Evolutionary conservation across 2,888 invertebrate species (phyloP), one percentile per base, ranked within the genome.

Genomic region (Philhelius pedissequus): DNA sequence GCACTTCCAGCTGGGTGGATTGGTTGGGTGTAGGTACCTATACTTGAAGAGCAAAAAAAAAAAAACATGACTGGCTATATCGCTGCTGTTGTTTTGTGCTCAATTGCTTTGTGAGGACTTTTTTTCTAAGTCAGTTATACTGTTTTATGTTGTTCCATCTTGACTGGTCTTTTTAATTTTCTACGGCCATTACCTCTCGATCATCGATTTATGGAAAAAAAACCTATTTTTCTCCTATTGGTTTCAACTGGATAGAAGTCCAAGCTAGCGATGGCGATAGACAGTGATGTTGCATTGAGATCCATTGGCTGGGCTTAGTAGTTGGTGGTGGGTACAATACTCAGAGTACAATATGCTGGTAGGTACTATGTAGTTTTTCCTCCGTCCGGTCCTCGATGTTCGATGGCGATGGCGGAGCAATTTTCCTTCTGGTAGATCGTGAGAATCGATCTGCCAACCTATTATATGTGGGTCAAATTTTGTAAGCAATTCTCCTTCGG

Each of bases 381-480:
- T 54, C 18, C 30, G 32, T 32, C 54, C 54, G 54, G 56, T 69
- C 70, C 20, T 75, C 80, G 71, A 58, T 64, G 50, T 40, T 75
- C 48, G 60, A 58, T 48, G 56, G 30, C 22, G 27, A 64, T 30
- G 52, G 58, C 38, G 56, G 56, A 75, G 80, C 62, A 80, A 84
- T 84, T 80, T 71, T 70, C 52, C 74, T 66, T 75, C 52, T 64
- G 52, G 52, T 32, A 80, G 84, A 84, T 84, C 84, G 84, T 84
- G 84, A 84, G 84, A 84, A 84, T 84, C 84, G 84, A 84, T 84
- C 84, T 84, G 84, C 84, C 84, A 84, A 84, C 84, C 84, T 84
- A 84, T 84, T 84, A 84, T 75, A 84, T 84, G 79, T 84, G 80
- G 84, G 84, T 84, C 84, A 84, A 80, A 71, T 84, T 75, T 84